Evolutionary conservation across 2,797 vertebrate genomes (phyloP).

Genomic region (Acrossocheilus wenchowensis): DNA sequence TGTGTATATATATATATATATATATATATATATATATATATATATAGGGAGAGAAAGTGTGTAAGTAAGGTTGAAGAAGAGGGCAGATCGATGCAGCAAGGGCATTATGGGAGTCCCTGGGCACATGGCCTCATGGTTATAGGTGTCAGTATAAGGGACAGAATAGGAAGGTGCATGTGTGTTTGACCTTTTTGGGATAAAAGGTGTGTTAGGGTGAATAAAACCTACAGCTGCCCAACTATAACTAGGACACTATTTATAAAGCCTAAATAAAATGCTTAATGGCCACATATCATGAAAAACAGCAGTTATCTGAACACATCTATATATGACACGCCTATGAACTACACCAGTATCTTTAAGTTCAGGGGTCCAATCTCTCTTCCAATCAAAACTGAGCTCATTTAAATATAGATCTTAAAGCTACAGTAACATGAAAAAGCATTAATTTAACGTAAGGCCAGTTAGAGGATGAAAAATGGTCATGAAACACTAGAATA

Average conservation of each 20-base stretch:
- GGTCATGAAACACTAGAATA: background rate
- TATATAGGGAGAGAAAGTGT: no score
- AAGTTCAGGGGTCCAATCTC: background rate
- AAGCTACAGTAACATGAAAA: background rate
- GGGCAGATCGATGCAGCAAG: slow-evolving; percentile 48
- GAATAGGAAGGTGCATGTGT: background rate
- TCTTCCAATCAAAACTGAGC: background rate
- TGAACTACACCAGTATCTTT: background rate
- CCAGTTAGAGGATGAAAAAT: background rate
- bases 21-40: no score
- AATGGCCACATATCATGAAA: no score
- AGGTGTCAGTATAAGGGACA: slow-evolving; percentile 38
- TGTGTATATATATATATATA: no score
- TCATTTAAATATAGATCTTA: background rate
- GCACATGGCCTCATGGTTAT: slow-evolving; percentile 37
- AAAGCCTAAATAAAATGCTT: no score
- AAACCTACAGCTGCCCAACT: background rate
- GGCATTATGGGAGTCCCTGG: slow-evolving; percentile 33
- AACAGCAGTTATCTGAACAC: no score
- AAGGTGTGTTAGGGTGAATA: background rate
- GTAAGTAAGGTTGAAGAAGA: background rate
- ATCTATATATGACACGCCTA: background rate
- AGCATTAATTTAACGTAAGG: background rate
- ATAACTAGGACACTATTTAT: background rate
- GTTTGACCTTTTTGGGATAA: background rate